Base-by-base conservation (phyloP, 2,113 vertebrate genomes). In the Colistium nudipinnis region DNA sequence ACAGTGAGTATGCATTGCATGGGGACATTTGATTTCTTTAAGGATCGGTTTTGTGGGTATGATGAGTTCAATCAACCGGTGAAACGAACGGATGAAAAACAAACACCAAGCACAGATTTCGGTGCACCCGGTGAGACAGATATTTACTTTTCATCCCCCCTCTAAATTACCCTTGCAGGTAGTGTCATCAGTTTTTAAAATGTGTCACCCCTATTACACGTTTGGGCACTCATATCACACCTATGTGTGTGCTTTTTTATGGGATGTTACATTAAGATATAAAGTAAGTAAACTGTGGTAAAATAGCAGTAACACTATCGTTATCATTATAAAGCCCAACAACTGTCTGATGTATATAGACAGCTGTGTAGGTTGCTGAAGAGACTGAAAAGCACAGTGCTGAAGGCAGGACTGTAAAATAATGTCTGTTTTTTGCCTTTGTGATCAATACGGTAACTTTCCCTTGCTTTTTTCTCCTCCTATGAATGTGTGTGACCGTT, bases 281-380 rank as follows among this genome's bases (percentile, higher is more conserved):
- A 70, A 83, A 72, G 78, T 76, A 79, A 88, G 89, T 88, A 88
- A 89, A 87, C 73, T 70, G 82, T 89, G 83, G 69, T 88, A 85
- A 81, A 85, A 71, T 52, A 84, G 47, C 63, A 62, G 56, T 62
- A 47, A 75, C 63, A 12, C 65, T 71, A 74, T 83, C 59, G 45
- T 77, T 84, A 66, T 82, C 54, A 43, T 25, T 35, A 39, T 72
- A 14, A 71, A 56, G 38, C 48, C 44, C 43, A 81, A 70, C 47
- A 41, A 52, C 75, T 52, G 60, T 61, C 66, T 64, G 66, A 80
- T 73, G 55, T 55, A 48, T 76, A 67, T 62, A 69, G 65, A 76
- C 74, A 48, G 43, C 47, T 60, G 69, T 25, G 63, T 69, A 74
- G 63, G 72, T 51, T 81, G 64, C 38, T 31, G 51, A 28, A 7